phyloP scores from a whole-genome alignment of 2,888 invertebrate species.

The Embidobia sp. region DNA sequence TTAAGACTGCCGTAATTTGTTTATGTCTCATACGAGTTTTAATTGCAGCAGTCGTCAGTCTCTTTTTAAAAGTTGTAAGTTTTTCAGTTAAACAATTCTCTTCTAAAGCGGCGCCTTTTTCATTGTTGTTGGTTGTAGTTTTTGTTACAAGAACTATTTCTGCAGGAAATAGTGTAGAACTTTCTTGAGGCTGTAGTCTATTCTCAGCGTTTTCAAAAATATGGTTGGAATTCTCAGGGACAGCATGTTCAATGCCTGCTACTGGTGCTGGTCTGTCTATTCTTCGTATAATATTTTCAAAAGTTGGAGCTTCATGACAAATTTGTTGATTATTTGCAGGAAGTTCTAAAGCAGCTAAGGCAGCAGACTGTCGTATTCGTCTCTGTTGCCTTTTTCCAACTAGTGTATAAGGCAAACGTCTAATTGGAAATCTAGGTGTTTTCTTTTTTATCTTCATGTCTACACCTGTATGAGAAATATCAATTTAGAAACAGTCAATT shows the following conservation, averaged over 20 bases:
- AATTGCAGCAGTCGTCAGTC: background rate
- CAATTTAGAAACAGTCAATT: too few species aligned
- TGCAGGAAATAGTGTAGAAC: background rate
- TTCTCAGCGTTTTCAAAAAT: too few species aligned
- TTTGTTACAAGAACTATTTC: background rate
- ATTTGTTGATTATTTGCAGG: background rate
- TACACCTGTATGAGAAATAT: background rate
- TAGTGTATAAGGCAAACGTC: background rate
- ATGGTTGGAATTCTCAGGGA: background rate
- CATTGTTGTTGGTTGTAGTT: background rate
- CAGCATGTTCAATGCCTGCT: background rate
- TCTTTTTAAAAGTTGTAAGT: background rate
- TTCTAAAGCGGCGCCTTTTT: background rate
- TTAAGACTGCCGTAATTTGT: background rate
- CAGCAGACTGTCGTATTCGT: background rate
- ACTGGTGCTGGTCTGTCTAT: background rate
- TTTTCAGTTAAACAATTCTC: background rate
- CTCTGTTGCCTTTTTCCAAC: slow-evolving; percentile 4
- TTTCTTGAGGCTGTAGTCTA: too few species aligned
- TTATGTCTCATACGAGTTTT: background rate
- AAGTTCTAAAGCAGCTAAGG: background rate
- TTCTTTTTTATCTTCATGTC: background rate
- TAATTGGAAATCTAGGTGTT: background rate
- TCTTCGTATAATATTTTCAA: background rate
- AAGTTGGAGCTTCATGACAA: background rate